phyloP scores from a whole-genome alignment of 2,113 vertebrate genomes.

The Porphyrio hochstetteri region DNA sequence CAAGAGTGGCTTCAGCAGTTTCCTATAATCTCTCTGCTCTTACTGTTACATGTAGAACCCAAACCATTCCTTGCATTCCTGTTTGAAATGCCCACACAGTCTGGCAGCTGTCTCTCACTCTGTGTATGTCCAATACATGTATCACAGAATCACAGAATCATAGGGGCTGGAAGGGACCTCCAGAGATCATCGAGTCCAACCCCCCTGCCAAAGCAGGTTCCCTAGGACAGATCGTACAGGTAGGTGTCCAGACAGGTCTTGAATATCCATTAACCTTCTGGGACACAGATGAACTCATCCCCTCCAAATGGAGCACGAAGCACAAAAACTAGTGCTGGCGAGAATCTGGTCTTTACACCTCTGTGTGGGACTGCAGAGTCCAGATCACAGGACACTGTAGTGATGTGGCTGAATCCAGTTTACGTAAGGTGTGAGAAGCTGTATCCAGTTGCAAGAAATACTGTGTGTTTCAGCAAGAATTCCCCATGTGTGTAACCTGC shows the following conservation, averaged over 20 bases:
- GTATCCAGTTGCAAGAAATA: background rate
- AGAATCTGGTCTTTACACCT: background rate
- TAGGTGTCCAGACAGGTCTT: too few species aligned
- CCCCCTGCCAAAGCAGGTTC: too few species aligned
- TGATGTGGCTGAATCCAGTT: background rate
- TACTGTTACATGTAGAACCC: background rate
- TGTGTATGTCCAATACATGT: background rate
- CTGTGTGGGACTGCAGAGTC: background rate
- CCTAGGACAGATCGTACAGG: too few species aligned
- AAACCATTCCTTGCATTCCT: background rate
- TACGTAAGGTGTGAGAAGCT: background rate
- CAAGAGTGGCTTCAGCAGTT: background rate
- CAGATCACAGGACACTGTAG: background rate
- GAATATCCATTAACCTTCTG: background rate
- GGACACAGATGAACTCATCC: background rate
- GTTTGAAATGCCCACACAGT: background rate
- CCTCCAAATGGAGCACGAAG: background rate
- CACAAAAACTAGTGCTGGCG: background rate
- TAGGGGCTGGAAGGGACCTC: too few species aligned
- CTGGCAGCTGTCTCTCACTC: background rate
- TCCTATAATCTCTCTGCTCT: background rate
- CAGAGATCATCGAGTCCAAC: too few species aligned
- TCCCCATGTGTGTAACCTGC: background rate
- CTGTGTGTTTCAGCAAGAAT: background rate
- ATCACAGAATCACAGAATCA: too few species aligned